A percentile compares a stretch with the other conserved stretches of the same genome.
Conservation (phyloP, 2,888 invertebrate species). For the Phortica okadai region DNA sequence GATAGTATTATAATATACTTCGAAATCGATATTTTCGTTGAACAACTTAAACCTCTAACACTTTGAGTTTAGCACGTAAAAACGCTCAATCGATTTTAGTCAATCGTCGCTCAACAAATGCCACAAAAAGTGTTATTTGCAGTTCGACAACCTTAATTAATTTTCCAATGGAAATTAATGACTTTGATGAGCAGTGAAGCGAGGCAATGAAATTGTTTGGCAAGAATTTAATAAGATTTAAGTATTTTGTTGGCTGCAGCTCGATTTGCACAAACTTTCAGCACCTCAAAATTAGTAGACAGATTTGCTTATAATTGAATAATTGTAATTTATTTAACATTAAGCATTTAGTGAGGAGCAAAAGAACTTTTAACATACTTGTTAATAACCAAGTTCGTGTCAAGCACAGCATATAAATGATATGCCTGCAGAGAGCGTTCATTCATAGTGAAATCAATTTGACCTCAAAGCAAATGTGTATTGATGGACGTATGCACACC, state of each 20-base stretch:
- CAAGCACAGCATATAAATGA: background rate
- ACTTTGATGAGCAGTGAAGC: background rate
- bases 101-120: background rate
- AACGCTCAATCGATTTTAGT: too few species aligned
- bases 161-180: constrained; percentile 17
- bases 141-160: constrained; percentile 13
- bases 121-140: background rate
- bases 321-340: constrained; percentile 1
- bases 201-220: background rate
- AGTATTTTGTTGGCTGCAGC: background rate
- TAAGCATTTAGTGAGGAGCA: background rate
- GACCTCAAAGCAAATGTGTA: constrained; percentile 12
- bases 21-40: too few species aligned
- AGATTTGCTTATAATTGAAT: background rate
- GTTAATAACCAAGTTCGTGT: background rate
- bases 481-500: background rate
- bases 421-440: background rate
- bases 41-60: too few species aligned
- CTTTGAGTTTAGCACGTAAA: too few species aligned
- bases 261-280: too few species aligned
- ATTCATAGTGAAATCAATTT: constrained; percentile 7
- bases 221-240: background rate
- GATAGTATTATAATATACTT: too few species aligned
- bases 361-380: background rate
- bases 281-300: too few species aligned